These are phyloP conservation scores for Mesochorus sp. DNA, from an alignment of 2,888 invertebrate species.

Conservation along the genomic window DNA sequence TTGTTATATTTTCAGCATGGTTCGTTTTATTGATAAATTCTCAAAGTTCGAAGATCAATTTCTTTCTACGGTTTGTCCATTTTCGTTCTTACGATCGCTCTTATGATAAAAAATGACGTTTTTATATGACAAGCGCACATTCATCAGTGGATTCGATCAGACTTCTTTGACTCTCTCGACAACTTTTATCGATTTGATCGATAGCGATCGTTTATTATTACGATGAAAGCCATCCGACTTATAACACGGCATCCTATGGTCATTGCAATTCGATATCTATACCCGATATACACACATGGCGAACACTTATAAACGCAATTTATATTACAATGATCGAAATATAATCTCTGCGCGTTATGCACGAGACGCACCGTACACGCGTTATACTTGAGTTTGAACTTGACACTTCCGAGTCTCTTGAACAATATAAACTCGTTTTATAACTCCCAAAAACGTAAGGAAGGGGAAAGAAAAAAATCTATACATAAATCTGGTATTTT, in stretches of 20 bases:
- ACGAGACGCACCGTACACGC: background rate
- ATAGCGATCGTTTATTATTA: background rate
- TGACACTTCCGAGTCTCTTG: conserved; percentile 21
- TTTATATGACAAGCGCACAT: no score
- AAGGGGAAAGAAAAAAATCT: background rate
- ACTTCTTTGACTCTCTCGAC: no score
- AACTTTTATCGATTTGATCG: background rate
- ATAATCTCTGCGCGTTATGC: conserved; percentile 2
- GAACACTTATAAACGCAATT: background rate
- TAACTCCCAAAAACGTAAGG: no score
- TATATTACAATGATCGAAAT: conserved; percentile 3
- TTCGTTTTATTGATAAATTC: no score
- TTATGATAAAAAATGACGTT: no score
- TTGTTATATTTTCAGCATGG: no score
- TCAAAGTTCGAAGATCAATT: no score
- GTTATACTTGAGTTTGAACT: conserved; percentile 15
- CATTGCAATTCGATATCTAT: background rate
- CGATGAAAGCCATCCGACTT: background rate
- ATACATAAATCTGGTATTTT: background rate
- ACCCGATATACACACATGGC: background rate
- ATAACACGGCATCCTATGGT: background rate
- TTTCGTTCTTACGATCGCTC: no score
- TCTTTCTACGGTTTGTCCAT: no score
- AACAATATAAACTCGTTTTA: conserved; percentile 49
- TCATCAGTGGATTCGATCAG: no score